These are phyloP conservation scores for Mythimna albipuncta DNA, from an alignment of 2,888 invertebrate species.

Conservation along the genomic window DNA sequence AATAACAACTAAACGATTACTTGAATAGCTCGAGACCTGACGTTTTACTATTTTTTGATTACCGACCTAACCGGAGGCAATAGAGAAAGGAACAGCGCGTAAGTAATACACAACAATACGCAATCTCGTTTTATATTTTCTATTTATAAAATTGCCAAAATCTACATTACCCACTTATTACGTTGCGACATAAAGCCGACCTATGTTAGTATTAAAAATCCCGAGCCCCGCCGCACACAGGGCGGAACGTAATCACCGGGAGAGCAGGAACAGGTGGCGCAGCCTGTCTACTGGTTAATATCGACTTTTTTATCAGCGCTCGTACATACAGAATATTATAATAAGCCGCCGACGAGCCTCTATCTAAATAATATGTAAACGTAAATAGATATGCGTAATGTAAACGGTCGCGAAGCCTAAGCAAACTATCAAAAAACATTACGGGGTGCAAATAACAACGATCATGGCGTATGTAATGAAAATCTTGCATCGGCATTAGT, in stretches of 20 bases:
- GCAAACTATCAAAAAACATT: constrained; percentile 89
- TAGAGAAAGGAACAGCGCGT: constrained; percentile 42
- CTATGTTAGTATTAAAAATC: constrained; percentile 72
- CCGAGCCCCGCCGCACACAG: constrained; percentile 69
- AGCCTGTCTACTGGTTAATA: constrained; percentile 72
- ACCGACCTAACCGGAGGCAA: constrained; percentile 39
- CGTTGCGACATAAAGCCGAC: constrained; percentile 61
- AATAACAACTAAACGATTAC: constrained; percentile 55
- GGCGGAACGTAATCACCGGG: constrained; percentile 76
- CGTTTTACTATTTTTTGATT: constrained; percentile 60
- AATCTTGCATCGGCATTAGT: constrained; percentile 88
- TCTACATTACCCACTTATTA: constrained; percentile 66
- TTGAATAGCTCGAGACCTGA: constrained; percentile 50
- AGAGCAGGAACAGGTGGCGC: constrained; percentile 80
- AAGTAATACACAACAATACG: constrained; percentile 56
- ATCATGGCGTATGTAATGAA: constrained; percentile 90
- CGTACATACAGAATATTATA: constrained; percentile 67
- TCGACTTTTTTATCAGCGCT: constrained; percentile 78
- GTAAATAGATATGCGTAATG: constrained; percentile 71
- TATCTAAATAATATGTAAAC: constrained; percentile 73
- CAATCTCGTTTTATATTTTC: constrained; percentile 57
- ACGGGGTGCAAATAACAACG: constrained; percentile 90
- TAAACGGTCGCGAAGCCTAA: constrained; percentile 77
- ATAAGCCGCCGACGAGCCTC: constrained; percentile 64
- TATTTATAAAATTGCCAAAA: constrained; percentile 66